Evolutionary conservation across 2,797 vertebrate species (phyloP), one percentile per base, ranked within the genome.

Genomic region (Synaphobranchus kaupii): DNA sequence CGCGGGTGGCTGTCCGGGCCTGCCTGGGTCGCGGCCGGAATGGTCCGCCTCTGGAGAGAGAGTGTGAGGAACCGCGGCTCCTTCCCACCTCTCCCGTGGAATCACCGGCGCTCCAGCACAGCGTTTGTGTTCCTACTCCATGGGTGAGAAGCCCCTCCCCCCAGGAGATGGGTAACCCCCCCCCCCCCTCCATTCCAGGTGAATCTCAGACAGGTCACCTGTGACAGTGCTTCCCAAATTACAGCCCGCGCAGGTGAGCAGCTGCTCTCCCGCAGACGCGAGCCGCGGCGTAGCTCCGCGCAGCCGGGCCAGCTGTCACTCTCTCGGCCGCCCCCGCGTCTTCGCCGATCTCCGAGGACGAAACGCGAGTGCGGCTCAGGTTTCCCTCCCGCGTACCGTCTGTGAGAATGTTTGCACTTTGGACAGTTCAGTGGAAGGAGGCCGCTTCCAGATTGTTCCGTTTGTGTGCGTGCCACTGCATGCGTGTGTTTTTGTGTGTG

Each of bases 121-220:
- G 15, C 15, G 1, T 47, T 44, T 22, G 15, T 44, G 73, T 13
- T 20, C 0, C n/a, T 15, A 5, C 8, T 71, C 5, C 68, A 31
- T 28, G 15, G 6, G 20, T 73, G 31, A 13, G 28, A 34, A 31
- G 0, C n/a, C n/a, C 68, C 28, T 3, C 31, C 63, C 7, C 66
- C 28, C 66, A 66, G 63, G 63, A n/a, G 66, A 68, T 3, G 5
- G n/a, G 63, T 66, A 25, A 66, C 31, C 76, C 76, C 76, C 1
- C 76, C 76, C 44, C 76, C 39, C 39, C 15, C 34, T 25, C 22
- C 44, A 25, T 48, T 47, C 76, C 76, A 80, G 76, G 44, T 80
- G 76, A 80, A 6, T 80, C 31, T 76, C 76, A 80, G 76, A 58
- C 82, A 20, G 54, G 52, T 58, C 54, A 54, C 82, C 82, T 84